Conservation (phyloP, 2,113 vertebrate genomes). For the Corynorhinus townsendii region DNA sequence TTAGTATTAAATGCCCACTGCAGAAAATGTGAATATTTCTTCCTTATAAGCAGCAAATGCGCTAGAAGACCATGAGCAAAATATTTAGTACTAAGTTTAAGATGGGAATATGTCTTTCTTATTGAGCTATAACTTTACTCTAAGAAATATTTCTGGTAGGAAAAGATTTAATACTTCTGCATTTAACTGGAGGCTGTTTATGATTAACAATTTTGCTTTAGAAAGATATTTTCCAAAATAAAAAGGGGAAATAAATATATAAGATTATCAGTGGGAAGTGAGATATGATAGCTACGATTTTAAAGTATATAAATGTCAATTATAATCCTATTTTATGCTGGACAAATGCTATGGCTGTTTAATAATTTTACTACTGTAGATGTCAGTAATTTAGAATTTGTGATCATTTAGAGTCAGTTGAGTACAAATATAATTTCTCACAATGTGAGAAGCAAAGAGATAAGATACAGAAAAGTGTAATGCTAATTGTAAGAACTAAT, state of each 20-base stretch:
- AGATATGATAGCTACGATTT: constrained; percentile 32
- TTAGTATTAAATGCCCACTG: constrained; percentile 30
- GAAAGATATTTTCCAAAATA: not conserved
- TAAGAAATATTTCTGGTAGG: constrained; percentile 19
- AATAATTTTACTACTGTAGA: not conserved
- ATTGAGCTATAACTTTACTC: constrained; percentile 69
- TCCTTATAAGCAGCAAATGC: constrained; percentile 49
- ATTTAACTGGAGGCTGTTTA: constrained; percentile 50
- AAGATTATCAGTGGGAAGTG: not conserved
- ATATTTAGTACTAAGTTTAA: constrained; percentile 74
- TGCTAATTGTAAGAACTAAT: not conserved
- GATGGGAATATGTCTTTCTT: constrained; percentile 72
- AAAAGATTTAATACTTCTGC: constrained; percentile 53
- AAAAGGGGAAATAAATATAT: constrained; percentile 13
- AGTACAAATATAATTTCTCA: constrained; percentile 29
- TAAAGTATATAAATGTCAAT: not conserved
- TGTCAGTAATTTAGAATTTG: not conserved
- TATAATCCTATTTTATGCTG: not conserved
- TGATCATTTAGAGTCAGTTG: not conserved
- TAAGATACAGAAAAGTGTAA: not conserved
- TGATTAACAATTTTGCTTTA: constrained; percentile 19
- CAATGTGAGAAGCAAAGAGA: not conserved
- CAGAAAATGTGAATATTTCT: constrained; percentile 65
- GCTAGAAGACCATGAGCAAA: constrained; percentile 65
- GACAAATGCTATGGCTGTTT: not conserved